A percentile compares a stretch with the other conserved stretches of the same genome.
Conservation (phyloP, 2,797 vertebrate genomes). For the Acanthurus lineatus region DNA sequence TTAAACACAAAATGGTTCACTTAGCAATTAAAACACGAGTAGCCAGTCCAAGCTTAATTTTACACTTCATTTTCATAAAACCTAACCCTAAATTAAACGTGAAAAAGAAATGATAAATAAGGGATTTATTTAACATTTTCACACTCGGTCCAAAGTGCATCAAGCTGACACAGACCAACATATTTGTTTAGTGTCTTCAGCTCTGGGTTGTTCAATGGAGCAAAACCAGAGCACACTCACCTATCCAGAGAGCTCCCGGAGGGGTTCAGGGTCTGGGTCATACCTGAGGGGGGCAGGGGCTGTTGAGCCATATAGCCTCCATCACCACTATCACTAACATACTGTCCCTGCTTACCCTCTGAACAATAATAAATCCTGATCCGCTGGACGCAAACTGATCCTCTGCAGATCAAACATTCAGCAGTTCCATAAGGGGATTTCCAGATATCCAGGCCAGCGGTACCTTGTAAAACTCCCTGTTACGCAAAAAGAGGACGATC, state of each 20-base stretch:
- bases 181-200: not conserved
- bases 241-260: slow-evolving; percentile 71
- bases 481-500: slow-evolving; percentile 48
- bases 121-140: not conserved
- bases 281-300: slow-evolving; percentile 48
- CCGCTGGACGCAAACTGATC: slow-evolving; percentile 46
- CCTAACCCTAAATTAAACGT: not conserved
- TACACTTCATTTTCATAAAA: not conserved
- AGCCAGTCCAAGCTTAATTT: slow-evolving; percentile 7
- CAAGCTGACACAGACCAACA: not conserved
- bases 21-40: not conserved
- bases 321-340: slow-evolving; percentile 38
- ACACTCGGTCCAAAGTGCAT: not conserved
- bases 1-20: not conserved
- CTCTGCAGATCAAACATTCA: slow-evolving; percentile 37
- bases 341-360: slow-evolving; percentile 39
- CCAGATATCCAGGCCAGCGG: slow-evolving; percentile 58
- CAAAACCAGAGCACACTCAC: slow-evolving; percentile 58
- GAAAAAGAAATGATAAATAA: not conserved
- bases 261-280: slow-evolving; percentile 67
- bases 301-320: slow-evolving; percentile 35
- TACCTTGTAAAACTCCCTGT: slow-evolving; percentile 33
- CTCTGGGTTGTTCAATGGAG: not conserved
- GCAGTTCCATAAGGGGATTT: slow-evolving; percentile 63
- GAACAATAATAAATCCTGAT: slow-evolving; percentile 35